phyloP scores from a whole-genome alignment of 2,797 vertebrate genomes.

The Lithobates sylvaticus region DNA sequence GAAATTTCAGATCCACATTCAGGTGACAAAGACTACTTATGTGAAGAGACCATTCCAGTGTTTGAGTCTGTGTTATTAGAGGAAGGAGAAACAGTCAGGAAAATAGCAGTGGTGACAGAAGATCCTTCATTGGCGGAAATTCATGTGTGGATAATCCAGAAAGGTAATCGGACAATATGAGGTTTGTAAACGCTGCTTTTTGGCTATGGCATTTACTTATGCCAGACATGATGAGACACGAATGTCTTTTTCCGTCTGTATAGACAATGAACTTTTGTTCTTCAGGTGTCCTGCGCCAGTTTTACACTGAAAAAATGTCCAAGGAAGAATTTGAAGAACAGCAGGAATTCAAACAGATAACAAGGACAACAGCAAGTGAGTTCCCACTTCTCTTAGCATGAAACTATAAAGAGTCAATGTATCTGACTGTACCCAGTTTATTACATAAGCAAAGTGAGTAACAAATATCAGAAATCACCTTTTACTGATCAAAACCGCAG shows the following conservation, averaged over 20 bases:
- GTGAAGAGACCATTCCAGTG: slow-evolving; percentile 80
- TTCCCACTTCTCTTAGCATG: slow-evolving; percentile 40
- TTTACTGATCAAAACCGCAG: no score
- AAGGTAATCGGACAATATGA: slow-evolving; percentile 70
- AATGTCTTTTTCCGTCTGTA: slow-evolving; percentile 19
- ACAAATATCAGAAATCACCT: no score
- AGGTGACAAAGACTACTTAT: slow-evolving; percentile 79
- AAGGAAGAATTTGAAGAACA: slow-evolving; percentile 79
- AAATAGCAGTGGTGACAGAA: slow-evolving; percentile 80
- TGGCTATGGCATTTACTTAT: background rate
- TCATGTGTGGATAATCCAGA: slow-evolving; percentile 80
- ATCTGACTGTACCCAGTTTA: background rate
- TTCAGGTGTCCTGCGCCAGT: slow-evolving; percentile 76
- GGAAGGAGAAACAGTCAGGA: slow-evolving; percentile 77
- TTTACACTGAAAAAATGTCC: slow-evolving; percentile 79
- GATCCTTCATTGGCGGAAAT: slow-evolving; percentile 78
- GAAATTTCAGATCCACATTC: slow-evolving; percentile 73
- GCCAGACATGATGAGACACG: slow-evolving; percentile 15
- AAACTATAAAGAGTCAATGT: background rate
- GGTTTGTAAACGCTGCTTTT: background rate
- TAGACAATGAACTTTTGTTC: slow-evolving; percentile 45
- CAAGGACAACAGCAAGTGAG: slow-evolving; percentile 82
- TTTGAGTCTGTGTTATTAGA: slow-evolving; percentile 78
- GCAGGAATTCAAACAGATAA: slow-evolving; percentile 80
- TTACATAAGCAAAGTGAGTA: background rate